These are phyloP conservation scores for Leptopilina boulardi DNA, from an alignment of 1,140 invertebrate genomes.

Conservation along the genomic window DNA sequence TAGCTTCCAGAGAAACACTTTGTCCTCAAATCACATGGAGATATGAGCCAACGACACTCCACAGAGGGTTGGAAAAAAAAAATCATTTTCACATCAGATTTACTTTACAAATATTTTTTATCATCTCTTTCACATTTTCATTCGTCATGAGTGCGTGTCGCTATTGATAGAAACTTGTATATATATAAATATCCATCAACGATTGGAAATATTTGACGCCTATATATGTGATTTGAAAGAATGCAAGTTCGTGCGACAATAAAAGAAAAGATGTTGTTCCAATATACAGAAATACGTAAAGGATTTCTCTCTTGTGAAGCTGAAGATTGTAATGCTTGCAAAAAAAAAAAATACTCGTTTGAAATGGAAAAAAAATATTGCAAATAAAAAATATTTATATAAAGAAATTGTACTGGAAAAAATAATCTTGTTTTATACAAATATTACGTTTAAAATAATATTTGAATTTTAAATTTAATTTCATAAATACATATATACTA, in stretches of 20 bases:
- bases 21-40: neutral
- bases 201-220: neutral
- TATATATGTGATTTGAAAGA: neutral
- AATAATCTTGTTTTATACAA: too few relatives aligned
- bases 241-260: too few relatives aligned
- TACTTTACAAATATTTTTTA: constrained; percentile 14
- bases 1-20: neutral
- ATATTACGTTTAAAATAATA: too few relatives aligned
- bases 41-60: constrained; percentile 12
- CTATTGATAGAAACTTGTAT: neutral
- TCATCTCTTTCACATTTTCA: constrained; percentile 10
- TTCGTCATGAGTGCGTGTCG: neutral
- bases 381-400: too few relatives aligned
- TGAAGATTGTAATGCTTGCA: too few relatives aligned
- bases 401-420: too few relatives aligned
- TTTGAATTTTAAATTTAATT: too few relatives aligned
- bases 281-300: too few relatives aligned
- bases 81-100: constrained; percentile 14
- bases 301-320: too few relatives aligned
- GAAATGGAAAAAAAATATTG: too few relatives aligned
- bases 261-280: too few relatives aligned
- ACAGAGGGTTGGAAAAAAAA: neutral
- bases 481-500: neutral
- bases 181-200: neutral
- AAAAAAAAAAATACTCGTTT: too few relatives aligned